Evolutionary conservation across 2,797 vertebrate species (phyloP).

Genomic region (Serranus cabrilla): DNA sequence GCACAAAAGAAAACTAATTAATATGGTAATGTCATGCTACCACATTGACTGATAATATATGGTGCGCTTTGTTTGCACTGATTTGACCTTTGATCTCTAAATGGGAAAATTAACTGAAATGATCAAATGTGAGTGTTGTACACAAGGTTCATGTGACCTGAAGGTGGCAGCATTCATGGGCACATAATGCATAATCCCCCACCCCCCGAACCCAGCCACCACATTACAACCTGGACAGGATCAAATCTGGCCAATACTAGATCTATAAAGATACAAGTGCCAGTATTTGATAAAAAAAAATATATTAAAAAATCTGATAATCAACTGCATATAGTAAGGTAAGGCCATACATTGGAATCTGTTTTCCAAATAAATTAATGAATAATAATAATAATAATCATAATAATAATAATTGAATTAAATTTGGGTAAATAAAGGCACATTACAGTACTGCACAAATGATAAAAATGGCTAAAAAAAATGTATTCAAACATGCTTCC

Average conservation of each 20-base stretch:
- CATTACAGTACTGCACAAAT: no score
- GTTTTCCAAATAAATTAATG: no score
- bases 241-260: background rate
- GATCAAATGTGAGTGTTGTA: conserved; percentile 59
- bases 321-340: no score
- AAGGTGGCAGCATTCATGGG: conserved; percentile 20
- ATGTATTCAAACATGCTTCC: no score
- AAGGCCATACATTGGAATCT: no score
- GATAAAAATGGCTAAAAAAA: no score
- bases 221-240: background rate
- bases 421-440: no score
- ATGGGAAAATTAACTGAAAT: conserved; percentile 62
- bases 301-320: no score
- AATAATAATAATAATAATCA: no score
- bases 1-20: conserved; percentile 78
- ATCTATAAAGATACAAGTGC: background rate
- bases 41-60: conserved; percentile 69
- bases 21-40: conserved; percentile 73
- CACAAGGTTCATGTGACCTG: conserved; percentile 36
- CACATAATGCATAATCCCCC: background rate
- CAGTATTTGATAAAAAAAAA: no score
- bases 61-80: conserved; percentile 58
- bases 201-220: background rate
- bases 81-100: conserved; percentile 74
- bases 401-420: no score